Base-by-base conservation (phyloP, 2,113 vertebrate genomes). In the Corythoichthys haematopterus region DNA sequence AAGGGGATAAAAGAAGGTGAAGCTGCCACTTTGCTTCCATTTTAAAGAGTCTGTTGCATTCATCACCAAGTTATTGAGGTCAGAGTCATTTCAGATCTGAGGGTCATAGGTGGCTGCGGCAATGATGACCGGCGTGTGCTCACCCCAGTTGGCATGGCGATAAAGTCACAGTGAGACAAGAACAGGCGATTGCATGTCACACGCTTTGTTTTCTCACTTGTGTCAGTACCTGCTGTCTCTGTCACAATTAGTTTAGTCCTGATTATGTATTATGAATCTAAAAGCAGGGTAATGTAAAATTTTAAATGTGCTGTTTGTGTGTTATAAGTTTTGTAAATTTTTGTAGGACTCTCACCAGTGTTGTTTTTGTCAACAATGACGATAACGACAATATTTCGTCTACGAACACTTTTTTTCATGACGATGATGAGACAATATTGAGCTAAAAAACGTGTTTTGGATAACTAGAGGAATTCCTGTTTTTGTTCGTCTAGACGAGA, bases 31-130 rank as follows among this genome's bases (percentile, higher is more conserved):
- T 46, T 16, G 11, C 63, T 56, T 35, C 40, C n/a, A 38, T 16
- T 61, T 61, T 20, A 51, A 36, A 53, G 11, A 59, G n/a, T 73
- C 38, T 71, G 40, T 68, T 60, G 61, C 55, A 56, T 69, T 69
- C 20, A 47, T 66, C 20, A 53, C n/a, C 20, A 28, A 69, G 55
- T 36, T 28, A 20, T 52, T 64, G 36, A 70, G 52, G 67, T 80
- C 48, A 57, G 13, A 62, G 43, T 6, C 6, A 62, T 64, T 71
- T 70, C 9, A 53, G 47, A 70, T 66, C 38, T 11, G 6, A 67
- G 36, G 38, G 51, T 65, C 53, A 64, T 11, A 53, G 52, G 64
- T 74, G 60, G 52, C 14, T 57, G 5, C 6, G 43, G 15, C 28
- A 4, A 15, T 62, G 15, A 33, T 50, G 50, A 68, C 20, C 68